These are phyloP conservation scores for Ditula angustiorana DNA, from an alignment of 2,888 invertebrate species.

Conservation along the genomic window DNA sequence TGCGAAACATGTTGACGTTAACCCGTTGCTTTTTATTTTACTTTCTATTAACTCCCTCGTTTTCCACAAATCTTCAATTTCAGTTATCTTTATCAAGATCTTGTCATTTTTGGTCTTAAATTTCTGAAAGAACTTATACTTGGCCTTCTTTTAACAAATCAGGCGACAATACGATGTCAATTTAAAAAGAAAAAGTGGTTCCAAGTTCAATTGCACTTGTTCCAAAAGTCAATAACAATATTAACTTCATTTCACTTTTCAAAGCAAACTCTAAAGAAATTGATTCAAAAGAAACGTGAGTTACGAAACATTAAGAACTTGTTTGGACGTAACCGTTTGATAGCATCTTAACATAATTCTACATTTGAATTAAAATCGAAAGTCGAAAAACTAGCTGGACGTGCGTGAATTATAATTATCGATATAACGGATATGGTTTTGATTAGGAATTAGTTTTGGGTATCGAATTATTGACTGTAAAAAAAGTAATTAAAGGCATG, in stretches of 20 bases:
- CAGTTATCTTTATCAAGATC: neutral
- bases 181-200: conserved; percentile 26
- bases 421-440: conserved; percentile 16
- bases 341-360: conserved; percentile 36
- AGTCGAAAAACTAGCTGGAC: conserved; percentile 34
- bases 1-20: neutral
- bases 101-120: neutral
- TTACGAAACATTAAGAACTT: conserved; percentile 33
- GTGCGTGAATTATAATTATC: conserved; percentile 23
- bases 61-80: neutral
- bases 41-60: neutral
- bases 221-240: conserved; percentile 11
- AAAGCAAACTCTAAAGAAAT: conserved; percentile 25
- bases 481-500: neutral
- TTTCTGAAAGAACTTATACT: neutral
- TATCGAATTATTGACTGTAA: neutral
- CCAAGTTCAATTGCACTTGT: conserved; percentile 33
- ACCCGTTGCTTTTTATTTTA: neutral
- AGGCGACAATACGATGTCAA: neutral
- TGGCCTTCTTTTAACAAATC: conserved; percentile 9
- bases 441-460: neutral
- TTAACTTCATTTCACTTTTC: conserved; percentile 32
- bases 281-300: conserved; percentile 26
- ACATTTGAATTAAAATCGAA: conserved; percentile 40
- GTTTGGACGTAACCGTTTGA: conserved; percentile 31